Percentiles rank a stretch among this genome's conserved stretches.
Conservation (phyloP, 2,113 vertebrate genomes). For the Miniopterus natalensis region DNA sequence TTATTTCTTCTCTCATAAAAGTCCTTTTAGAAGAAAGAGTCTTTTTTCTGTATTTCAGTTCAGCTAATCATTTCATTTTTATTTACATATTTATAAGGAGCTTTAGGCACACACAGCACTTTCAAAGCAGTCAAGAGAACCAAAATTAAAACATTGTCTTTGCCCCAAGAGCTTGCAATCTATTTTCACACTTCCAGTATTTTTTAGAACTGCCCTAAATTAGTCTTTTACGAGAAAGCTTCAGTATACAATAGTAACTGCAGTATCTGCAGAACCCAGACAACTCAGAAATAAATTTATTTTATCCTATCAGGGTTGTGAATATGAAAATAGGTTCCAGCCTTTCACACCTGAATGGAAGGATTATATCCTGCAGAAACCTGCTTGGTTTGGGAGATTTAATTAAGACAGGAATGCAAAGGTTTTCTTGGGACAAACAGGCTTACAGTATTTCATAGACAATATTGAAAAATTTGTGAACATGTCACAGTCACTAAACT, state of each 20-base stretch:
- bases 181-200: slow-evolving; percentile 72
- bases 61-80: slow-evolving; percentile 76
- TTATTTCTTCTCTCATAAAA: slow-evolving; percentile 52
- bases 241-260: slow-evolving; percentile 75
- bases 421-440: slow-evolving; percentile 79
- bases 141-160: slow-evolving; percentile 71
- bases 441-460: slow-evolving; percentile 73
- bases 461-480: slow-evolving; percentile 72
- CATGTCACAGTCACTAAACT: slow-evolving; percentile 67
- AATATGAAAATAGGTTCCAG: slow-evolving; percentile 78
- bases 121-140: slow-evolving; percentile 66
- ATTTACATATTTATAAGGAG: slow-evolving; percentile 77
- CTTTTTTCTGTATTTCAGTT: slow-evolving; percentile 52
- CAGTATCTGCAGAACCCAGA: slow-evolving; percentile 79
- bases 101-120: slow-evolving; percentile 44
- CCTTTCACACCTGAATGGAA: slow-evolving; percentile 82
- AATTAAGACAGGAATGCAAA: slow-evolving; percentile 82
- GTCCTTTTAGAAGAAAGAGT: slow-evolving; percentile 25
- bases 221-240: slow-evolving; percentile 70
- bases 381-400: slow-evolving; percentile 76
- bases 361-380: slow-evolving; percentile 78
- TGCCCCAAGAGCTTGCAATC: slow-evolving; percentile 68
- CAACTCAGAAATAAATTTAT: slow-evolving; percentile 80
- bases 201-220: slow-evolving; percentile 76
- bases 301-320: slow-evolving; percentile 77